Evolutionary conservation across 53 echinoderm and acorn worm genomes (phyloP).

Genomic region (Crossaster papposus): DNA sequence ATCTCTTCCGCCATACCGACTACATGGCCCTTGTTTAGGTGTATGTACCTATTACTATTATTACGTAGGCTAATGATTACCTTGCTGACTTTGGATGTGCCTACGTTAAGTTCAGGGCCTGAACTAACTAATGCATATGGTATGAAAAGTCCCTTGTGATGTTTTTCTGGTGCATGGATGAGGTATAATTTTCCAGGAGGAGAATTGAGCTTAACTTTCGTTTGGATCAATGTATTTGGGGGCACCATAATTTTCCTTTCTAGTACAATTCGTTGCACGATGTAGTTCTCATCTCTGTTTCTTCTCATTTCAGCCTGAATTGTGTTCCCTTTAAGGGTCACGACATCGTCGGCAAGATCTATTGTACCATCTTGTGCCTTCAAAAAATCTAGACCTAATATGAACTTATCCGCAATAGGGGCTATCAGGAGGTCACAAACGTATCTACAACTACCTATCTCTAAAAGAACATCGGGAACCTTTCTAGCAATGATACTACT

Average conservation of each 20-base stretch:
- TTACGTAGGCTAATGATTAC: not conserved
- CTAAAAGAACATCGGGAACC: not conserved
- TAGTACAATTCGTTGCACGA: not conserved
- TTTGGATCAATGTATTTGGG: not conserved
- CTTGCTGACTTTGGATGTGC: not conserved
- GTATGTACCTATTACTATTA: slow-evolving; percentile 7
- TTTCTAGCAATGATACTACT: not conserved
- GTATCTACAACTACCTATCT: not conserved
- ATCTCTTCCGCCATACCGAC: not conserved
- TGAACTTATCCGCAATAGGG: not conserved
- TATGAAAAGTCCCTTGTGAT: slow-evolving; percentile 12
- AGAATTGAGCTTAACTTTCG: not conserved
- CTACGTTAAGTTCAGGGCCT: not conserved
- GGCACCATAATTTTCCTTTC: slow-evolving; percentile 7
- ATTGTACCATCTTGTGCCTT: not conserved
- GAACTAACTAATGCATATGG: not conserved
- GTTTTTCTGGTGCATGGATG: not conserved
- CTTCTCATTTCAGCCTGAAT: not conserved
- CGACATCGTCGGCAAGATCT: not conserved
- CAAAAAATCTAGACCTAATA: slow-evolving; percentile 2
- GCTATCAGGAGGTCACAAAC: no score
- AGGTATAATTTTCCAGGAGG: not conserved
- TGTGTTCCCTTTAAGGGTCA: not conserved
- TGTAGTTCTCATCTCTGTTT: not conserved
- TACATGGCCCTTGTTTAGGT: slow-evolving; percentile 17